Conservation (phyloP, 2,797 vertebrate species). For the Spondyliosoma cantharus region DNA sequence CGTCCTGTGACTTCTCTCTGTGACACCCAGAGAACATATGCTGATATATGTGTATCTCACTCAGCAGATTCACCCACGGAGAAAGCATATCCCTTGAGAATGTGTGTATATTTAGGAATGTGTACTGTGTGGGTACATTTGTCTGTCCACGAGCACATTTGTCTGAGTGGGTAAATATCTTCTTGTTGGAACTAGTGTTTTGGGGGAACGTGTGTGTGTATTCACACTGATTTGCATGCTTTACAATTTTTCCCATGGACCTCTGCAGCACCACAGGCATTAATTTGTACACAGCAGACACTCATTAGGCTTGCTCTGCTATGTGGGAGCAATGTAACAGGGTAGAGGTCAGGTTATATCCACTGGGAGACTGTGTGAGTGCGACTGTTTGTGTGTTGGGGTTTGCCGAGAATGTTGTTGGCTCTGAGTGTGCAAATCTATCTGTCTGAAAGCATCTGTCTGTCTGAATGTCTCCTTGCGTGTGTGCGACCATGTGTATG, state of each 20-base stretch:
- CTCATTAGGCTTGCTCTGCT: conserved; percentile 56
- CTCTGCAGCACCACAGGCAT: conserved; percentile 37
- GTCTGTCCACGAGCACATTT: conserved; percentile 46
- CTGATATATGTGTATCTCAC: conserved; percentile 66
- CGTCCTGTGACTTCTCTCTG: conserved; percentile 48
- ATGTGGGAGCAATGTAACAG: conserved; percentile 52
- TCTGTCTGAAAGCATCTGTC: conserved; percentile 73
- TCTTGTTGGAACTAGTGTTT: conserved; percentile 36
- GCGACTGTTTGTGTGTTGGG: conserved; percentile 53
- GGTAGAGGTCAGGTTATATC: conserved; percentile 68
- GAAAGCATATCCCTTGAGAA: conserved; percentile 66
- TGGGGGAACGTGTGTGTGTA: conserved; percentile 25
- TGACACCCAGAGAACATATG: conserved; percentile 62
- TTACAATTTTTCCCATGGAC: conserved; percentile 47
- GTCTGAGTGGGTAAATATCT: conserved; percentile 40
- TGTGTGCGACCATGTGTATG: conserved; percentile 18
- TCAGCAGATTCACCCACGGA: conserved; percentile 69
- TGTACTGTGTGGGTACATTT: conserved; percentile 47
- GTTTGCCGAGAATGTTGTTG: conserved; percentile 70
- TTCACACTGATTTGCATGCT: conserved; percentile 50
- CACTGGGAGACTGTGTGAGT: conserved; percentile 63
- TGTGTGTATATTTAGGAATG: conserved; percentile 61
- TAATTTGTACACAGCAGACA: conserved; percentile 48
- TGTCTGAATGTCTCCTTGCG: conserved; percentile 54
- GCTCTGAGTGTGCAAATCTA: conserved; percentile 64